Conservation (phyloP, 2,797 vertebrate genomes). For the Enteromius mattozi region DNA sequence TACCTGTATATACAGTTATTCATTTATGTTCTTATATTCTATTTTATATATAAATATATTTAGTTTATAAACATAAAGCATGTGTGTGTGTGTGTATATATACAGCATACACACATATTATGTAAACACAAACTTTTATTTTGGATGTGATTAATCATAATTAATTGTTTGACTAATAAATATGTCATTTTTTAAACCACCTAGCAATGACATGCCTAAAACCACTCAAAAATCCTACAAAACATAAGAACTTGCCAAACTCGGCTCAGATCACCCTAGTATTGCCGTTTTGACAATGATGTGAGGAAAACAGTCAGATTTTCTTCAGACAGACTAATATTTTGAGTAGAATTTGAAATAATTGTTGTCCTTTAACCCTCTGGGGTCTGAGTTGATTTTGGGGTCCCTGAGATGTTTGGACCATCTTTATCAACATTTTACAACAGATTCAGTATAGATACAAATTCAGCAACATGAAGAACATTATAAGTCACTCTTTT, state of each 20-base stretch:
- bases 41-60: too few relatives aligned
- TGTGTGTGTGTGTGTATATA: too few relatives aligned
- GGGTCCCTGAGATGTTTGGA: too few relatives aligned
- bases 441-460: neutral
- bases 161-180: neutral
- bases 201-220: neutral
- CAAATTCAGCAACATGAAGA: neutral
- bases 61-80: too few relatives aligned
- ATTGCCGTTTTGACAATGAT: neutral
- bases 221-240: neutral
- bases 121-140: too few relatives aligned
- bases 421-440: neutral
- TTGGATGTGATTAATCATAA: too few relatives aligned
- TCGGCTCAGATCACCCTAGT: neutral
- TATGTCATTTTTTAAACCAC: neutral
- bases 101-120: too few relatives aligned
- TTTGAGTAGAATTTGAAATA: neutral
- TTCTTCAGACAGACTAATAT: neutral
- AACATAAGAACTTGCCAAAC: neutral
- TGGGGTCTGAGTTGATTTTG: too few relatives aligned
- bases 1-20: too few relatives aligned
- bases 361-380: neutral
- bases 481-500: too few relatives aligned
- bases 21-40: too few relatives aligned
- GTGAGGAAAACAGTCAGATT: neutral